These are phyloP conservation scores for Zaprionus taronus DNA, from an alignment of 1,140 invertebrate species.

Conservation along the genomic window DNA sequence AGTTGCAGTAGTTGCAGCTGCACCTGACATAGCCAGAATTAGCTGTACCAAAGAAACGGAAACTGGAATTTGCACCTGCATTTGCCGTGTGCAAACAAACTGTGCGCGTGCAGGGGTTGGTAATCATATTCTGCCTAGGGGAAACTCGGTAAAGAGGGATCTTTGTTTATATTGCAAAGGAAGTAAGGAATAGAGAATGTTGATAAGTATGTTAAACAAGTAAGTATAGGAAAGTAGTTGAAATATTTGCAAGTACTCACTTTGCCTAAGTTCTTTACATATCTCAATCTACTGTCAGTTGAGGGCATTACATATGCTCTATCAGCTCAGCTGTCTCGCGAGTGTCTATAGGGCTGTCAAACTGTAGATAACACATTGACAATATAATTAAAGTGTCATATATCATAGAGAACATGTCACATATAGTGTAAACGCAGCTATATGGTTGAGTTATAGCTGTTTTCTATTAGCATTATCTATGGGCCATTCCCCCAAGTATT, in stretches of 20 bases:
- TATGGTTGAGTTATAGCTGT: not conserved
- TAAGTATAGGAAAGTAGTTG: too few relatives aligned
- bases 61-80: not conserved
- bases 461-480: conserved; percentile 1
- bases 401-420: not conserved
- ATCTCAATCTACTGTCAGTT: not conserved
- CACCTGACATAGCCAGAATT: not conserved
- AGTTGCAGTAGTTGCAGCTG: not conserved
- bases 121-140: not conserved
- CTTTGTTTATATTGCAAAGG: too few relatives aligned
- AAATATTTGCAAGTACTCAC: too few relatives aligned
- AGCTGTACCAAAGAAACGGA: not conserved
- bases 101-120: not conserved
- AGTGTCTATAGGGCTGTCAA: not conserved
- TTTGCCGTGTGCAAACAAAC: not conserved
- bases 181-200: too few relatives aligned
- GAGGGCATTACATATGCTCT: not conserved
- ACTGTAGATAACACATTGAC: not conserved
- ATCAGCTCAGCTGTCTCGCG: not conserved
- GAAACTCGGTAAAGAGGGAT: not conserved
- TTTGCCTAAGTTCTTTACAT: not conserved
- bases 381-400: not conserved
- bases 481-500: too few relatives aligned
- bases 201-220: too few relatives aligned
- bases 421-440: not conserved